Percentiles rank a stretch among this genome's conserved stretches.
These are phyloP conservation scores for Corythornis vintsioides DNA, from an alignment of 2,113 vertebrate genomes.

Conservation along the genomic window DNA sequence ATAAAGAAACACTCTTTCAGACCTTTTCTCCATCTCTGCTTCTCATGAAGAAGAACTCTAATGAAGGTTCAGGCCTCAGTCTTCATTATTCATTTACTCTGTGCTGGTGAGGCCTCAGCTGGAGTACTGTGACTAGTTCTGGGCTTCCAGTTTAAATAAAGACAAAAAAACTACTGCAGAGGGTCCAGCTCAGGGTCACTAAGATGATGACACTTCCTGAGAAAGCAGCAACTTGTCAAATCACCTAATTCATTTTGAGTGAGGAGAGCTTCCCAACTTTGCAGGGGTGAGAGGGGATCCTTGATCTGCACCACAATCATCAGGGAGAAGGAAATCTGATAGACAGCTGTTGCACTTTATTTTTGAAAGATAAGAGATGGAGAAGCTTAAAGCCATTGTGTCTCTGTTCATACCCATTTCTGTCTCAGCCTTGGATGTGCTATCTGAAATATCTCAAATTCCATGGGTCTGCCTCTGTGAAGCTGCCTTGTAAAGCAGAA, in stretches of 20 bases:
- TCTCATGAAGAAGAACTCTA: neutral
- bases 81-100: too few species aligned
- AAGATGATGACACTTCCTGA: neutral
- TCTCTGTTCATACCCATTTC: neutral
- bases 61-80: neutral
- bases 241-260: neutral
- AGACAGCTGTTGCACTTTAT: neutral
- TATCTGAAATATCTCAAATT: neutral
- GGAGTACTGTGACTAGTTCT: too few species aligned
- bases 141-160: too few species aligned
- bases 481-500: neutral
- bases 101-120: too few species aligned
- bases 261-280: neutral
- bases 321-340: neutral
- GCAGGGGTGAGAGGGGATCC: neutral
- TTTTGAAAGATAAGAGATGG: neutral
- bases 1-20: neutral
- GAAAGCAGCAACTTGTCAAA: neutral
- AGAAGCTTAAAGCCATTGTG: neutral
- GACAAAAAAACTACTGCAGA: too few species aligned
- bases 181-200: too few species aligned
- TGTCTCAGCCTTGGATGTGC: neutral
- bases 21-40: neutral
- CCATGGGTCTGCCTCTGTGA: neutral
- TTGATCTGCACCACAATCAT: neutral